phyloP scores from a whole-genome alignment of 2,113 vertebrate species.

The Rattus rattus region DNA sequence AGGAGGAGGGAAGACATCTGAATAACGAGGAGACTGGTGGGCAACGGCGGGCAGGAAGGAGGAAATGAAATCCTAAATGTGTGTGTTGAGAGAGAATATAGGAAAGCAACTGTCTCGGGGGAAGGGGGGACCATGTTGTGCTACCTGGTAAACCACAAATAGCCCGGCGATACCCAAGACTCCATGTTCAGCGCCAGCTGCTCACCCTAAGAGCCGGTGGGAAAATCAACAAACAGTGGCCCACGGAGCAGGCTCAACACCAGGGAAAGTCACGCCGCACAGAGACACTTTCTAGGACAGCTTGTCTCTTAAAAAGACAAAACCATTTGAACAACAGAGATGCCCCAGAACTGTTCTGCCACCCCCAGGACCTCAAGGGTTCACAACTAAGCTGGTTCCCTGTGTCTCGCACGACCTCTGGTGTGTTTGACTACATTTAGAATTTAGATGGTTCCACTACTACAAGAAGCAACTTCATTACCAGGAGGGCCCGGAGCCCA shows the following conservation, averaged over 20 bases:
- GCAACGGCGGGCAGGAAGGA: constrained; percentile 40
- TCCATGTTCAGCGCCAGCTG: not conserved
- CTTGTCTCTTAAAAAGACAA: constrained; percentile 69
- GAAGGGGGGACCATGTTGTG: not conserved
- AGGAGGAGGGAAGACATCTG: constrained; percentile 11
- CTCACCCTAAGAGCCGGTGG: constrained; percentile 31
- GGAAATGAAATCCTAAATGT: constrained; percentile 64
- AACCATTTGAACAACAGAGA: constrained; percentile 73
- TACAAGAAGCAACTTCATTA: constrained; percentile 84
- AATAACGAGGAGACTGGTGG: constrained; percentile 23
- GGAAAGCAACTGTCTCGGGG: constrained; percentile 53
- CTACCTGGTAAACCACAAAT: constrained; percentile 56
- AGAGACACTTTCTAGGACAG: constrained; percentile 68
- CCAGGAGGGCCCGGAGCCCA: constrained; percentile 80
- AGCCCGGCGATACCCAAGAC: not conserved
- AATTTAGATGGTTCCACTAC: constrained; percentile 81
- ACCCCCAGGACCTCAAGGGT: constrained; percentile 67
- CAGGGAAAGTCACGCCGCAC: constrained; percentile 10
- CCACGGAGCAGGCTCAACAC: not conserved
- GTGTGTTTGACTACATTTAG: constrained; percentile 74
- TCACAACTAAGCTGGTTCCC: constrained; percentile 63
- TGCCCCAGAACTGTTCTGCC: constrained; percentile 51
- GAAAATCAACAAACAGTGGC: constrained; percentile 27
- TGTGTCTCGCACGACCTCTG: constrained; percentile 73
- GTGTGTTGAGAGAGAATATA: constrained; percentile 26